A percentile compares a stretch with the other conserved stretches of the same genome.
These are phyloP conservation scores for Limosa lapponica DNA, from an alignment of 2,797 vertebrate genomes.

Conservation along the genomic window DNA sequence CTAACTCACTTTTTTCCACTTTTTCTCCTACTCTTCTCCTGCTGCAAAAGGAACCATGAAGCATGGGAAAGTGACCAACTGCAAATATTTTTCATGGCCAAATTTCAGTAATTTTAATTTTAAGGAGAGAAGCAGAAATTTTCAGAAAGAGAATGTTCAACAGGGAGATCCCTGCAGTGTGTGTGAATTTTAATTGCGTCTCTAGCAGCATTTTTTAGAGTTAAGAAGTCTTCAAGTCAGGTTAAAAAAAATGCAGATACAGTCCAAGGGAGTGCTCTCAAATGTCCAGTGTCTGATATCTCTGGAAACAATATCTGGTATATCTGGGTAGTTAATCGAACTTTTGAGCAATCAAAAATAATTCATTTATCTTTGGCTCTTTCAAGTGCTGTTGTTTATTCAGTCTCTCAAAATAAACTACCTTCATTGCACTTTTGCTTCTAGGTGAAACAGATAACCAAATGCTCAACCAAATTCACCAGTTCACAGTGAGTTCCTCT, in stretches of 20 bases:
- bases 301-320: not conserved
- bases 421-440: not conserved
- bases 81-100: not conserved
- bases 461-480: not conserved
- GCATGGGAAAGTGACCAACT: not conserved
- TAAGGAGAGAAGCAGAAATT: not conserved
- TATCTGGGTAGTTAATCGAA: not conserved
- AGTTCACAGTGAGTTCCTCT: accelerated
- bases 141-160: not conserved
- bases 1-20: not conserved
- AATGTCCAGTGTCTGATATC: not conserved
- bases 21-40: not conserved
- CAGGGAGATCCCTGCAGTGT: not conserved
- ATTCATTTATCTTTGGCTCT: not conserved
- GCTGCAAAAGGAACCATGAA: not conserved
- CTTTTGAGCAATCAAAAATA: not conserved
- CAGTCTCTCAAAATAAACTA: not conserved
- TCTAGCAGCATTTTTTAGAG: not conserved
- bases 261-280: not conserved
- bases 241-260: not conserved
- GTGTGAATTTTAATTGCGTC: not conserved
- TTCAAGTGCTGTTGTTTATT: not conserved
- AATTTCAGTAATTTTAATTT: not conserved
- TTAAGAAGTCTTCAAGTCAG: not conserved
- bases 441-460: not conserved